Evolutionary conservation across 2,797 vertebrate genomes (phyloP).

Genomic region (Sebastes steindachneri): DNA sequence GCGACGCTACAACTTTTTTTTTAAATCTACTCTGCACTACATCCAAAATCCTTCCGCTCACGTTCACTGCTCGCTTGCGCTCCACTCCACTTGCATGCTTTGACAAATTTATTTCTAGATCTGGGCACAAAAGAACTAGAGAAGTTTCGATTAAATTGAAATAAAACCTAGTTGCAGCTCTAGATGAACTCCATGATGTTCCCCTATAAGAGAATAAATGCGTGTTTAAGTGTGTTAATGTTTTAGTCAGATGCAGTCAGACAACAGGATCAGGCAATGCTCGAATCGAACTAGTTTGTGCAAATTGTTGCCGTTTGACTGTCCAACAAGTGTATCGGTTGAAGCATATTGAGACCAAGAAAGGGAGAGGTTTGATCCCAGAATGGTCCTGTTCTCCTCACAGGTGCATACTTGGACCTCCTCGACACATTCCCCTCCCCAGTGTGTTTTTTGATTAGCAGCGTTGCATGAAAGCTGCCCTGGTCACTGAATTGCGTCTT

Average conservation of each 20-base stretch:
- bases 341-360: neutral
- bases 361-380: conserved; percentile 24
- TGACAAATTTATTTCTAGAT: no score
- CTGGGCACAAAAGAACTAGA: no score
- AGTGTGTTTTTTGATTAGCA: conserved; percentile 84
- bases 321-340: neutral
- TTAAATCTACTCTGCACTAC: no score
- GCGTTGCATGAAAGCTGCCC: conserved; percentile 62
- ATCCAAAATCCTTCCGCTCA: no score
- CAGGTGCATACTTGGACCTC: conserved; percentile 55
- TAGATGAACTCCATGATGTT: neutral
- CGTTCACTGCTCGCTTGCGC: no score
- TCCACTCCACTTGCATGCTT: no score
- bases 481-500: conserved; percentile 32
- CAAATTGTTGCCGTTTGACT: neutral
- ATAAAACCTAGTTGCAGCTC: neutral
- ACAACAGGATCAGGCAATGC: neutral
- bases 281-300: neutral
- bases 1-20: no score
- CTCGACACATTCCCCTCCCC: conserved; percentile 75
- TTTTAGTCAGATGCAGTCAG: neutral
- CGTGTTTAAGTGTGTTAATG: neutral
- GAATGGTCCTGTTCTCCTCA: conserved; percentile 10
- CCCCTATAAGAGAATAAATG: neutral
- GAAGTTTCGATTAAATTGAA: neutral